Evolutionary conservation across 1,140 invertebrate species (phyloP).

Genomic region (Drosophila arizonae): DNA sequence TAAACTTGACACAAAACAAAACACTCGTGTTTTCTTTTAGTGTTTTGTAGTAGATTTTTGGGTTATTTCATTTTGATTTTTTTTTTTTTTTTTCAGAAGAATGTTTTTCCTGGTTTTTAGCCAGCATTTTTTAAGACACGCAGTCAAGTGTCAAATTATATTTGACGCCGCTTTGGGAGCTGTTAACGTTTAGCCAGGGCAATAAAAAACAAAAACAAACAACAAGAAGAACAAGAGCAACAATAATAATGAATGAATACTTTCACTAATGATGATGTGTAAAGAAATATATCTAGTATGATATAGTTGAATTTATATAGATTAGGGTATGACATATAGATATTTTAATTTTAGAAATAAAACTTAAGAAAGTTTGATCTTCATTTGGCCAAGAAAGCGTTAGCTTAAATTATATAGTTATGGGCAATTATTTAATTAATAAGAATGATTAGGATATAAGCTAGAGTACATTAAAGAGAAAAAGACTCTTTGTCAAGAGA

Average conservation of each 20-base stretch:
- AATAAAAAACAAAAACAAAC: constrained; percentile 11
- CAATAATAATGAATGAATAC: neutral
- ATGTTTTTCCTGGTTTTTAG: constrained; percentile 15
- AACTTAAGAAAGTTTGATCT: no score
- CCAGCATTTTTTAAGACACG: constrained; percentile 30
- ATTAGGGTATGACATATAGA: neutral
- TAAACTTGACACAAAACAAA: constrained; percentile 63
- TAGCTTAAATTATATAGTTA: no score
- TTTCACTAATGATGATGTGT: constrained; percentile 7
- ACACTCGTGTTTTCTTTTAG: constrained; percentile 43
- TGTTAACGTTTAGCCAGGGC: constrained; percentile 63
- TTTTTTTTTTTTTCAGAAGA: neutral
- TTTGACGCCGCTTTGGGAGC: constrained; percentile 65
- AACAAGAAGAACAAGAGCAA: neutral
- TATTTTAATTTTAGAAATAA: no score
- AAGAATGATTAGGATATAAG: no score
- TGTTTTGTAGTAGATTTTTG: neutral
- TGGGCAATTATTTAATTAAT: no score
- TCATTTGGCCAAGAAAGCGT: no score
- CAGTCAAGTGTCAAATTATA: constrained; percentile 79
- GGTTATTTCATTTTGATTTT: constrained; percentile 3
- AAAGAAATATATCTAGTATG: no score
- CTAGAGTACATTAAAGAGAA: no score
- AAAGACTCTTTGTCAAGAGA: no score
- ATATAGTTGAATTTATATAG: neutral